Base-by-base conservation (phyloP, 2,797 vertebrate species). In the Peromyscus nudipes region DNA sequence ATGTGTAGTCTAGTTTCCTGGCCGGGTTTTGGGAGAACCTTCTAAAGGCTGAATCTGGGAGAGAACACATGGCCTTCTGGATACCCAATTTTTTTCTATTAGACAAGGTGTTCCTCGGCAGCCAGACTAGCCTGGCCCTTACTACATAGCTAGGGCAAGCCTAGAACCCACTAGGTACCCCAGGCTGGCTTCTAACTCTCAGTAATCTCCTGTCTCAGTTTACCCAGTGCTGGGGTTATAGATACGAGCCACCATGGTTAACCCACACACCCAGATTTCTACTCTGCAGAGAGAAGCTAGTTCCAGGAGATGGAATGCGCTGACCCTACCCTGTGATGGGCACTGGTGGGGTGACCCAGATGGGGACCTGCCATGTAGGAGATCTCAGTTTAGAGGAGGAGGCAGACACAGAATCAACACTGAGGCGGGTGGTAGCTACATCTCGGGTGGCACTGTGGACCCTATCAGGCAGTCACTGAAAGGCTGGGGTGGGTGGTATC, bases 11-110 rank as follows among this genome's bases (percentile, higher is more conserved):
- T 75, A 75, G 49, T 60, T 75, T 76, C 40, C 31, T 91, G 89
- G 52, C 83, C 90, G 49, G 55, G 60, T 40, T 80, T n/a, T 69
- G 37, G 75, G 37, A 95, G 65, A 91, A 64, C 29, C 21, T 89
- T 92, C 37, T 52, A 62, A n/a, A 85, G 76, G 43, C 3, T 10
- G 46, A 86, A 43, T 60, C 11, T 29, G 52, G 23, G 31, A 67
- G 23, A 71, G 82, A 75, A 17, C 23, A 10, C 13, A 29, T 1
- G 21, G 86, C 37, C 71, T 86, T 85, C n/a, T 27, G 14, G 21
- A 73, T 19, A 71, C 11, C 29, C 6, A 21, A 49, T n/a, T 37
- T 49, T 86, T 87, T 64, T 82, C 17, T 25, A 14, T 17, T 37
- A 55, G 49, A 87, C n/a, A 62, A n/a, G 19, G 71, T 62, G 7